These are phyloP conservation scores for Pinctada fucata DNA, from an alignment of 2,888 invertebrate genomes.

Conservation along the genomic window DNA sequence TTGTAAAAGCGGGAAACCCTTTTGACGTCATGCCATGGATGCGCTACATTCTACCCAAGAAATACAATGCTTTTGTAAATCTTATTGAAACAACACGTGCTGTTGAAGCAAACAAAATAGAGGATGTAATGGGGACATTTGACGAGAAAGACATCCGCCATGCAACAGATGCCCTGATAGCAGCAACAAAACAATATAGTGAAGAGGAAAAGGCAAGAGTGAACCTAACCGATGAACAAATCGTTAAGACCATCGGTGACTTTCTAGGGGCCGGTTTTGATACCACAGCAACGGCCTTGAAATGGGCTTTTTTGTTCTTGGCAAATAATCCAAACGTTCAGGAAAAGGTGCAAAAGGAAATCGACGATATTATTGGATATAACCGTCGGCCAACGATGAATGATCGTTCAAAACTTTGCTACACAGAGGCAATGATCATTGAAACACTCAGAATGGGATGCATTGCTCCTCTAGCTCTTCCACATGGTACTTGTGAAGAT, in stretches of 20 bases:
- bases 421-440: constrained; percentile 20
- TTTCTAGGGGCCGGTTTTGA: constrained; percentile 27
- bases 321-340: background rate
- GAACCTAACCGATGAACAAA: constrained; percentile 16
- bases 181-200: constrained; percentile 16
- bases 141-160: constrained; percentile 45
- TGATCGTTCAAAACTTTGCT: constrained; percentile 22
- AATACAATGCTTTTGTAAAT: constrained; percentile 9
- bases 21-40: constrained; percentile 51
- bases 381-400: background rate
- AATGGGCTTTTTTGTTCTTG: constrained; percentile 24
- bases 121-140: constrained; percentile 43
- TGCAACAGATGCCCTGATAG: constrained; percentile 44
- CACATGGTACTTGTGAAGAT: constrained; percentile 2
- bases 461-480: constrained; percentile 18
- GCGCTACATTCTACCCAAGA: constrained; percentile 37
- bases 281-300: constrained; percentile 21
- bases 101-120: constrained; percentile 27
- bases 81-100: constrained; percentile 32
- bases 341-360: constrained; percentile 18
- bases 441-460: constrained; percentile 17
- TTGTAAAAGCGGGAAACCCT: constrained; percentile 42
- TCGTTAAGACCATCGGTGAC: constrained; percentile 12
- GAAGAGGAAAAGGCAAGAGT: background rate
- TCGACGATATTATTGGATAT: constrained; percentile 21